Conservation (phyloP, 1,140 invertebrate species). For the Mactra quadrangularis region DNA sequence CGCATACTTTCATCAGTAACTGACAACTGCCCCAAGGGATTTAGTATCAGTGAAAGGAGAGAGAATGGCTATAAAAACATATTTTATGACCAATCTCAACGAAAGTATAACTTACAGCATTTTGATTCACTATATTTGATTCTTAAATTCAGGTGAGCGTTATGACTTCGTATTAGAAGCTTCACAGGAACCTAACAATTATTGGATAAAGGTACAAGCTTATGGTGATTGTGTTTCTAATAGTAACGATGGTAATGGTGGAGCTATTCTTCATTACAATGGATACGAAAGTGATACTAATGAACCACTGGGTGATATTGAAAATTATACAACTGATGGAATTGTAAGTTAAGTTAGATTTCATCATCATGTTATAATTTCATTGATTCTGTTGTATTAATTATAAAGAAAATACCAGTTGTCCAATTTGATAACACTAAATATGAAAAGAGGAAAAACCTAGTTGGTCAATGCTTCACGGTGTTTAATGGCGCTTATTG, state of each 20-base stretch:
- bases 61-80: no score
- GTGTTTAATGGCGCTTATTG: no score
- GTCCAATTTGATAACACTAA: no score
- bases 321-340: background rate
- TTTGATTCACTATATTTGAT: no score
- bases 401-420: no score
- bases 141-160: conserved; percentile 89
- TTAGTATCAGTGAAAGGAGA: no score
- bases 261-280: conserved; percentile 91
- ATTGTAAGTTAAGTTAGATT: background rate
- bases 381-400: conserved; percentile 6
- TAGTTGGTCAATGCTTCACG: no score
- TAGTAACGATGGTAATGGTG: conserved; percentile 37
- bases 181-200: conserved; percentile 88
- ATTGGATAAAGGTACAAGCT: conserved; percentile 91
- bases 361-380: background rate
- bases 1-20: no score
- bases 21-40: no score
- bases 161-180: conserved; percentile 93
- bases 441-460: no score
- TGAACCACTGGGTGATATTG: background rate
- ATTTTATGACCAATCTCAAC: no score
- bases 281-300: conserved; percentile 76
- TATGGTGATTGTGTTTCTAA: conserved; percentile 86
- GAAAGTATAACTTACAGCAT: no score